Evolutionary conservation across 2,797 vertebrate species (phyloP).

Genomic region (Remorina albescens): DNA sequence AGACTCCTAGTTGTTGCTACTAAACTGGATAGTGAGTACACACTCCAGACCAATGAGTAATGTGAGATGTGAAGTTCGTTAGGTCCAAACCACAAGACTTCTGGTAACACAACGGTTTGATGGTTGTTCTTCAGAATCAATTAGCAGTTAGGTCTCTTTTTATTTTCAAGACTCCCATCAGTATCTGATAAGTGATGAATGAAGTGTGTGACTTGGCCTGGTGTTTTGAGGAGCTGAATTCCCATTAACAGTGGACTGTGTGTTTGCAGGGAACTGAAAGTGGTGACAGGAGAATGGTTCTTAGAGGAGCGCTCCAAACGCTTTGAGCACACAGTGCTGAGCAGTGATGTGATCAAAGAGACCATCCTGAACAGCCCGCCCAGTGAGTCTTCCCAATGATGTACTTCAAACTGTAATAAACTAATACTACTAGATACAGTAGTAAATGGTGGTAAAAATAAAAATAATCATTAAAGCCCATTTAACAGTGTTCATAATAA

Average conservation of each 20-base stretch:
- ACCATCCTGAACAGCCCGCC: constrained; percentile 89
- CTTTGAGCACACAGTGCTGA: constrained; percentile 86
- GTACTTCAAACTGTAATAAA: background rate
- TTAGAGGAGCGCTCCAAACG: constrained; percentile 95
- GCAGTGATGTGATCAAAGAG: constrained; percentile 91
- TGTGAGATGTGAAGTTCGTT: background rate
- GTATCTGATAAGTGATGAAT: background rate
- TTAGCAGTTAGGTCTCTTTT: constrained; percentile 12
- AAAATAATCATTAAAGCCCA: too few relatives aligned
- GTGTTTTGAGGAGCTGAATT: constrained; percentile 3
- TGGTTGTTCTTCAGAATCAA: constrained; percentile 5
- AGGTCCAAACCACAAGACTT: background rate
- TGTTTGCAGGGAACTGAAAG: constrained; percentile 89
- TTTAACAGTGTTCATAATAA: background rate
- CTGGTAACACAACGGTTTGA: background rate
- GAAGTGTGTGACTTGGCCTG: background rate
- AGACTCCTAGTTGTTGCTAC: background rate
- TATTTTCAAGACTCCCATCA: background rate
- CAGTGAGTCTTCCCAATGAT: constrained; percentile 80
- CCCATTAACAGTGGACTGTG: constrained; percentile 1
- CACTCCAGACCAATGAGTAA: background rate
- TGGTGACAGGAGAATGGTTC: constrained; percentile 97
- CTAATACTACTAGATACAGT: background rate
- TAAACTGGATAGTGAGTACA: background rate
- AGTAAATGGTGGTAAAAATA: too few relatives aligned